Conservation (phyloP, 2,888 invertebrate genomes). For the Tetragnatha montana region DNA sequence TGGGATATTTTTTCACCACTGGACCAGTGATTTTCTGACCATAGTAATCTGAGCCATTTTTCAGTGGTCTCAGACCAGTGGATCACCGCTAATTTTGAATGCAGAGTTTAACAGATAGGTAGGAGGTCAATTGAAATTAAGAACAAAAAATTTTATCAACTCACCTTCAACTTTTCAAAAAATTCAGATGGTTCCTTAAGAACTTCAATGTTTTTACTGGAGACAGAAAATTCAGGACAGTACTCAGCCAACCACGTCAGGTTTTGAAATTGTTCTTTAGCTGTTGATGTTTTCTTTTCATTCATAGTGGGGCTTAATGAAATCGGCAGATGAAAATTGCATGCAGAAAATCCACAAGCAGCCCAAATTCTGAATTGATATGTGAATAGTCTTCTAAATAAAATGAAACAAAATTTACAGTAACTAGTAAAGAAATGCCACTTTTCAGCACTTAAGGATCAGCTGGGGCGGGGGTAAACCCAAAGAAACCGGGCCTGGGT, state of each 20-base stretch:
- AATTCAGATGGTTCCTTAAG: slow-evolving; percentile 86
- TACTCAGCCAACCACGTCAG: slow-evolving; percentile 65
- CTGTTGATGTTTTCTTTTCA: slow-evolving; percentile 18
- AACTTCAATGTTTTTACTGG: slow-evolving; percentile 80
- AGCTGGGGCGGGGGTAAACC: too few relatives aligned
- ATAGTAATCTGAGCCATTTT: too few relatives aligned
- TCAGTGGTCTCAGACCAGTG: too few relatives aligned
- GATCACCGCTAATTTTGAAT: too few relatives aligned
- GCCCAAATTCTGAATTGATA: slow-evolving; percentile 22
- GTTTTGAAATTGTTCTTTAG: slow-evolving; percentile 30
- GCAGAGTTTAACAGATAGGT: background rate
- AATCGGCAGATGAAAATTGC: slow-evolving; percentile 47
- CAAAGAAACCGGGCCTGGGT: too few relatives aligned
- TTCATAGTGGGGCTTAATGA: slow-evolving; percentile 22
- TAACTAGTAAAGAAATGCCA: background rate
- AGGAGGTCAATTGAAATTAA: background rate
- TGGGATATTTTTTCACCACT: too few relatives aligned
- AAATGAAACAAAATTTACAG: background rate
- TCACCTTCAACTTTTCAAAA: slow-evolving; percentile 81
- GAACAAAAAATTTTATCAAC: background rate
- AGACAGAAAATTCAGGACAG: slow-evolving; percentile 62
- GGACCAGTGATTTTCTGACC: too few relatives aligned
- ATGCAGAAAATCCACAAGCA: slow-evolving; percentile 27
- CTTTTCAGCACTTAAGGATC: too few relatives aligned
- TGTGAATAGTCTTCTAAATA: slow-evolving; percentile 17